Conservation (phyloP, 2,113 vertebrate genomes). For the Pteronura brasiliensis region DNA sequence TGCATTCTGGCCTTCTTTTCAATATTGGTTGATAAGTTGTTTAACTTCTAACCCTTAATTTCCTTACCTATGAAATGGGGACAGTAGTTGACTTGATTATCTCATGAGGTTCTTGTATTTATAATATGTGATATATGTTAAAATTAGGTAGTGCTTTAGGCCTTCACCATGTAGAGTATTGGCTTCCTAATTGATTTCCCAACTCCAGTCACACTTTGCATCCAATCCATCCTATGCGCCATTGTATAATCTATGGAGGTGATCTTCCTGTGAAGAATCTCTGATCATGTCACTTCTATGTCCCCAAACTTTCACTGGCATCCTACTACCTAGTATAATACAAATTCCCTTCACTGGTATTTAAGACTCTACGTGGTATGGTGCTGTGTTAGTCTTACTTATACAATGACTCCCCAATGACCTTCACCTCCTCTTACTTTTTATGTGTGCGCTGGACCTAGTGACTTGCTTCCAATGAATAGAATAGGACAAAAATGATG, state of each 20-base stretch:
- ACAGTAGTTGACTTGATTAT: neutral
- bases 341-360: neutral
- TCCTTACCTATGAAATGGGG: neutral
- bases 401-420: neutral
- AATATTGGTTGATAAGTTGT: neutral
- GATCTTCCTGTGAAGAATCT: neutral
- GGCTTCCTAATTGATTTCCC: neutral
- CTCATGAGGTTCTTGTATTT: neutral
- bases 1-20: neutral
- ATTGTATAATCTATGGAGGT: neutral
- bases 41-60: neutral
- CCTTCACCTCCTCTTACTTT: neutral
- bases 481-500: neutral
- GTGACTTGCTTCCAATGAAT: neutral
- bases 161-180: neutral
- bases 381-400: neutral
- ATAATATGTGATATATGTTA: neutral
- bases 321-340: neutral
- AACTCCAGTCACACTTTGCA: neutral
- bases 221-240: neutral
- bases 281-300: neutral
- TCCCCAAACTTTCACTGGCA: neutral
- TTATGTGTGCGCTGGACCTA: neutral
- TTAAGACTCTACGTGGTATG: neutral
- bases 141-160: neutral